These are phyloP conservation scores for Arctocebus calabarensis DNA, from an alignment of 2,797 vertebrate species.

Conservation along the genomic window DNA sequence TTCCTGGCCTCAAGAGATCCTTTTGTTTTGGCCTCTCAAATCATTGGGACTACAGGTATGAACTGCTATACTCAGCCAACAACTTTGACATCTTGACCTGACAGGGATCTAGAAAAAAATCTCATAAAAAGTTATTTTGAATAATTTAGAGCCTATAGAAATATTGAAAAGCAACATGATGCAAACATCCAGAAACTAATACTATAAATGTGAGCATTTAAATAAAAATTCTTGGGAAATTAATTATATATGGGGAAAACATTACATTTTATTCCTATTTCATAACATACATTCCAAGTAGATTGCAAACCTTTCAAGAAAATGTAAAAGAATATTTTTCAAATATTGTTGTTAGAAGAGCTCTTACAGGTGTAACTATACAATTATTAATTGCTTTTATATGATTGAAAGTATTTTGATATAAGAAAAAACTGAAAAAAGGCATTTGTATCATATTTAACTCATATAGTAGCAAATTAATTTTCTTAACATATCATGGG, in stretches of 20 bases:
- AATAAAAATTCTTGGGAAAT: not conserved
- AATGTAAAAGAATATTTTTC: not conserved
- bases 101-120: not conserved
- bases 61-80: not conserved
- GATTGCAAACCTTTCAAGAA: not conserved
- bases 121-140: not conserved
- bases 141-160: not conserved
- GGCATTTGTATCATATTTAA: not conserved
- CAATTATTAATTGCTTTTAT: not conserved
- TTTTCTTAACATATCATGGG: not conserved
- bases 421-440: not conserved
- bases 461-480: not conserved
- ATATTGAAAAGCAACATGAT: conserved; percentile 3
- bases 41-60: not conserved
- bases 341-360: not conserved
- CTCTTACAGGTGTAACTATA: not conserved
- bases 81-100: not conserved
- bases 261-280: not conserved
- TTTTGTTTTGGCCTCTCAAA: not conserved
- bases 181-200: not conserved
- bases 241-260: not conserved
- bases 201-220: not conserved
- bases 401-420: not conserved
- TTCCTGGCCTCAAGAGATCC: not conserved
- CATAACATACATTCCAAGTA: not conserved